Percentiles rank a stretch among this genome's conserved stretches.
phyloP scores from a whole-genome alignment of 2,797 vertebrate genomes.

The Leuciscus waleckii region DNA sequence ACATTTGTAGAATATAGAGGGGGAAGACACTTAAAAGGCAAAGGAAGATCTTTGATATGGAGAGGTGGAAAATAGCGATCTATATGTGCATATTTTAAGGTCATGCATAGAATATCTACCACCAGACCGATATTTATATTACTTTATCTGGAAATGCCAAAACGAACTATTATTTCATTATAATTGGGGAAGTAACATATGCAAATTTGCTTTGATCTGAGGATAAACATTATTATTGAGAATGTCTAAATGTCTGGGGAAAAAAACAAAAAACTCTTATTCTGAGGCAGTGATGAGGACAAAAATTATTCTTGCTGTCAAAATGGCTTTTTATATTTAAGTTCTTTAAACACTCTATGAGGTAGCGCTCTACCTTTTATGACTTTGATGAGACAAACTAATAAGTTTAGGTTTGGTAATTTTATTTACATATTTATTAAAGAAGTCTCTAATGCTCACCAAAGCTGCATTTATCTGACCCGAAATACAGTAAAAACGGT shows the following conservation, averaged over 20 bases:
- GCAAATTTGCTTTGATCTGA: slow-evolving; percentile 30
- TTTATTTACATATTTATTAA: not conserved
- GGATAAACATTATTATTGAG: slow-evolving; percentile 1
- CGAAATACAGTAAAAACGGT: too few relatives aligned
- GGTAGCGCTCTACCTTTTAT: not conserved
- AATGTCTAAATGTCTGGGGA: not conserved
- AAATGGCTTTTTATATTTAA: not conserved
- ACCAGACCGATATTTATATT: slow-evolving; percentile 54
- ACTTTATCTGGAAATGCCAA: slow-evolving; percentile 49
- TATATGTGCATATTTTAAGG: slow-evolving; percentile 68
- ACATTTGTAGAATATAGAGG: slow-evolving; percentile 52
- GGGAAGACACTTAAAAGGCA: slow-evolving; percentile 56
- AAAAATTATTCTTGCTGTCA: slow-evolving; percentile 1
- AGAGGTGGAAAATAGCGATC: slow-evolving; percentile 61
- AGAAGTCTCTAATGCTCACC: too few relatives aligned
- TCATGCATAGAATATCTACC: slow-evolving; percentile 53
- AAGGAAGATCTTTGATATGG: slow-evolving; percentile 55
- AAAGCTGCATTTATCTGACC: too few relatives aligned
- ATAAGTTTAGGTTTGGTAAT: not conserved
- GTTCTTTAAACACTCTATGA: not conserved
- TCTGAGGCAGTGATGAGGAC: not conserved
- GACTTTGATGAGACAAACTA: not conserved
- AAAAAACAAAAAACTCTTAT: not conserved
- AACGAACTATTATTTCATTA: slow-evolving; percentile 46
- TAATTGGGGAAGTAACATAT: slow-evolving; percentile 23